phyloP scores from a whole-genome alignment of 2,888 invertebrate genomes.

The Campoplex nolae region DNA sequence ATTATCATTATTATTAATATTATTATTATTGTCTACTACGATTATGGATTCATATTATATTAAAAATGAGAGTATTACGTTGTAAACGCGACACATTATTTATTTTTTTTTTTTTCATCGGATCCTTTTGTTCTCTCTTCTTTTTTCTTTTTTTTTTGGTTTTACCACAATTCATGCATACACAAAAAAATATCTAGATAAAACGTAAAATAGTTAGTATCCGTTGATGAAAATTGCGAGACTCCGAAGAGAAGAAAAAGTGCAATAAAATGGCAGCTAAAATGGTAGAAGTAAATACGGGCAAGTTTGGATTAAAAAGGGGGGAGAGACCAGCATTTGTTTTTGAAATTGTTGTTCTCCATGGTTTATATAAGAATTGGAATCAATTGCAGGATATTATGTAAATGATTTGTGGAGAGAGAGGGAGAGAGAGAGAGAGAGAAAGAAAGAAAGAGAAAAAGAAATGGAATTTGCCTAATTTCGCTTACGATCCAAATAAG shows the following conservation, averaged over 20 bases:
- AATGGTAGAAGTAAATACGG: background rate
- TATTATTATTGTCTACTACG: constrained; percentile 83
- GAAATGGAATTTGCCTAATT: background rate
- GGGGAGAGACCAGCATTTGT: background rate
- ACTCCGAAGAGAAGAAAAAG: background rate
- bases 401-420: constrained; percentile 70
- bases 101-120: constrained; percentile 46
- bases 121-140: constrained; percentile 51
- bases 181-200: background rate
- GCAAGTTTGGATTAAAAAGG: background rate
- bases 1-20: constrained; percentile 74
- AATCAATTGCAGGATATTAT: constrained; percentile 78
- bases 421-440: background rate
- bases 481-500: background rate
- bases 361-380: constrained; percentile 50
- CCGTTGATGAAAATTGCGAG: background rate
- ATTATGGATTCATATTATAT: constrained; percentile 84
- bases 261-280: background rate
- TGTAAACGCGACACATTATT: constrained; percentile 71
- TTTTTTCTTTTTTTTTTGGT: background rate
- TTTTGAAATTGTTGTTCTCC: background rate
- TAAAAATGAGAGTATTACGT: constrained; percentile 83
- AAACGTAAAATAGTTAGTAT: background rate
- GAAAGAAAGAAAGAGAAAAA: background rate
- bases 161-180: background rate